Conservation (phyloP, 2,113 vertebrate genomes). For the Passer domesticus region DNA sequence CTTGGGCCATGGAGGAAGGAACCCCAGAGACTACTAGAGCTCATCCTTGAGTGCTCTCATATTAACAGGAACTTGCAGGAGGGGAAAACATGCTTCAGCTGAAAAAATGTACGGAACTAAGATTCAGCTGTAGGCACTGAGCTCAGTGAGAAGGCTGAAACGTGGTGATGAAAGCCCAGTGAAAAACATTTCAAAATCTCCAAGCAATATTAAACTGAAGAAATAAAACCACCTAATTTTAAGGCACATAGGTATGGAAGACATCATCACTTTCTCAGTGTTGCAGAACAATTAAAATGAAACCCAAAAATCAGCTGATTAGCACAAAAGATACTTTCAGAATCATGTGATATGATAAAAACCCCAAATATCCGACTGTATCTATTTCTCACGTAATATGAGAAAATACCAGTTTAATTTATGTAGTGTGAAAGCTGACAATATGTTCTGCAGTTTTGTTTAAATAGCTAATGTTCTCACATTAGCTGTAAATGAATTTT, state of each 20-base stretch:
- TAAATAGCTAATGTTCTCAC: constrained; percentile 33
- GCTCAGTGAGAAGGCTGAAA: not conserved
- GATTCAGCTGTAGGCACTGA: not conserved
- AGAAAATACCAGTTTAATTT: constrained; percentile 13
- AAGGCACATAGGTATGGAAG: not conserved
- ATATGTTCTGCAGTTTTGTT: constrained; percentile 41
- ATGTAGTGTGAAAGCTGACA: constrained; percentile 43
- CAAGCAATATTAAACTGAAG: not conserved
- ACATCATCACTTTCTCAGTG: not conserved
- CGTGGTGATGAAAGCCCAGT: not conserved
- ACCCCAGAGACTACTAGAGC: not conserved
- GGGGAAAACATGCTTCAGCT: not conserved
- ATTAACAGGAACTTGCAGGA: not conserved
- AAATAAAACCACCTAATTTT: not conserved
- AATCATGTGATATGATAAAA: not conserved
- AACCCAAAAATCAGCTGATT: not conserved
- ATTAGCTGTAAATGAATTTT: not conserved
- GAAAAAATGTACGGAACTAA: not conserved
- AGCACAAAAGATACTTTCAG: not conserved
- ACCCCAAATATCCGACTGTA: not conserved
- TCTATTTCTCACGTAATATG: not conserved
- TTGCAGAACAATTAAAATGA: not conserved
- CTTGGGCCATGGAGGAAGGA: not conserved
- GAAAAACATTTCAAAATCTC: not conserved
- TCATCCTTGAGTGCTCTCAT: not conserved